Percentiles rank a stretch among this genome's conserved stretches.
These are phyloP conservation scores for Lordiphosa clarofinis DNA, from an alignment of 1,140 invertebrate species.

Conservation along the genomic window DNA sequence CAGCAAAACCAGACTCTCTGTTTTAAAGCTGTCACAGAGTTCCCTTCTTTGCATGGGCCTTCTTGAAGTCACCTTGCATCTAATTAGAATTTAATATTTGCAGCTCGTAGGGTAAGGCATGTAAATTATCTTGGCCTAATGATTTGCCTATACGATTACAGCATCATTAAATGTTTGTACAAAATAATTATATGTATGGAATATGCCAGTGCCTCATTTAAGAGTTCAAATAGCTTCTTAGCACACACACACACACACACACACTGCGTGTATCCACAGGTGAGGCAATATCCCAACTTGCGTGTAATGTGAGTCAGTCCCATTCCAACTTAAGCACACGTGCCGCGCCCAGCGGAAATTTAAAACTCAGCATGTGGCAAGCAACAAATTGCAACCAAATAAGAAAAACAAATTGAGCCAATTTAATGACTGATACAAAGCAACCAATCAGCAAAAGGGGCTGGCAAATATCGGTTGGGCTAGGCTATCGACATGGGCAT, in stretches of 20 bases:
- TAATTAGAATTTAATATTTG: conserved; percentile 69
- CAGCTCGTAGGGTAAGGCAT: conserved; percentile 27
- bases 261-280: conserved; percentile 25
- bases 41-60: conserved; percentile 12
- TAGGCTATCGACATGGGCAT: conserved; percentile 11
- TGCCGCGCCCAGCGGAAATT: conserved; percentile 64
- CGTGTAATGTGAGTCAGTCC: conserved; percentile 52
- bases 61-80: conserved; percentile 32
- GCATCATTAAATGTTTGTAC: conserved; percentile 51
- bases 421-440: conserved; percentile 32
- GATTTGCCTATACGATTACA: conserved; percentile 51
- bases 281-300: background rate
- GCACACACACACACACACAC: background rate
- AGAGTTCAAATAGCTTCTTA: conserved; percentile 32
- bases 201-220: conserved; percentile 22
- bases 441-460: conserved; percentile 21
- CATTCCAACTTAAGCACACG: conserved; percentile 43
- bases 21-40: conserved; percentile 24
- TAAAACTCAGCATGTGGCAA: conserved; percentile 61
- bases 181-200: conserved; percentile 36
- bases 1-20: too few relatives aligned
- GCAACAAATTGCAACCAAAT: conserved; percentile 54
- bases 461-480: conserved; percentile 19
- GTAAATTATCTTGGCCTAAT: conserved; percentile 53
- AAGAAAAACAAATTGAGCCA: conserved; percentile 38